These are phyloP conservation scores for Rhabdophis nuchalis DNA, from an alignment of 2,797 vertebrate species.

Conservation along the genomic window DNA sequence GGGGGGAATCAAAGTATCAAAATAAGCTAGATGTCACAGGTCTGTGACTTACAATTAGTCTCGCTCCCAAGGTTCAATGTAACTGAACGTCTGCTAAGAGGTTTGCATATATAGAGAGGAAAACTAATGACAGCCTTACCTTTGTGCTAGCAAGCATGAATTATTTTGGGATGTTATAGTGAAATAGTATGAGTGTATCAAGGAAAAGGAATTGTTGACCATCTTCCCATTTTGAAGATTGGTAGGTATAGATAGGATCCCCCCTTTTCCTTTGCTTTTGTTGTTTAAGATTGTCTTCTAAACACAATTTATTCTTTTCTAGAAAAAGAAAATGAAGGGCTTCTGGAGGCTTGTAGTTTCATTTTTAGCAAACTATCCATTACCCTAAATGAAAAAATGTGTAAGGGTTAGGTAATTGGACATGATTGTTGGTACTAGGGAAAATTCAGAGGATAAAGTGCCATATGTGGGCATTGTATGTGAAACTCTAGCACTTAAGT, in stretches of 20 bases:
- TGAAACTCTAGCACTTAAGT: not conserved
- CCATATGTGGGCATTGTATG: not conserved
- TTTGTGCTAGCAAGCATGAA: not conserved
- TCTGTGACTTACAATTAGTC: not conserved
- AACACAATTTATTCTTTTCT: not conserved
- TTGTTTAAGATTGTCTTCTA: not conserved
- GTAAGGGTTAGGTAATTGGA: not conserved
- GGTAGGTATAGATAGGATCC: not conserved
- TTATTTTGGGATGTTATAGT: not conserved
- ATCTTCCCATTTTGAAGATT: not conserved
- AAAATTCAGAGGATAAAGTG: not conserved
- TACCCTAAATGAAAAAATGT: not conserved
- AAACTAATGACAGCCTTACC: not conserved
- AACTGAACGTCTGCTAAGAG: not conserved
- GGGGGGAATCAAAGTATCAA: not conserved
- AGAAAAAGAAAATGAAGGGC: not conserved
- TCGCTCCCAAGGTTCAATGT: not conserved
- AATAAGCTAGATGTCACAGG: not conserved
- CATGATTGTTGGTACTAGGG: not conserved
- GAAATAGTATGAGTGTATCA: not conserved
- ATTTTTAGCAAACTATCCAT: not conserved
- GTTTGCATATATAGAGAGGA: not conserved
- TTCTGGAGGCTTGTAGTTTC: not conserved
- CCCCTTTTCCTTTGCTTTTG: not conserved
- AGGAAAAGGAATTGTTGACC: not conserved